A percentile compares a stretch with the other conserved stretches of the same genome.
Evolutionary conservation across 2,797 vertebrate species (phyloP).

Genomic region (Lagocephalus sceleratus): DNA sequence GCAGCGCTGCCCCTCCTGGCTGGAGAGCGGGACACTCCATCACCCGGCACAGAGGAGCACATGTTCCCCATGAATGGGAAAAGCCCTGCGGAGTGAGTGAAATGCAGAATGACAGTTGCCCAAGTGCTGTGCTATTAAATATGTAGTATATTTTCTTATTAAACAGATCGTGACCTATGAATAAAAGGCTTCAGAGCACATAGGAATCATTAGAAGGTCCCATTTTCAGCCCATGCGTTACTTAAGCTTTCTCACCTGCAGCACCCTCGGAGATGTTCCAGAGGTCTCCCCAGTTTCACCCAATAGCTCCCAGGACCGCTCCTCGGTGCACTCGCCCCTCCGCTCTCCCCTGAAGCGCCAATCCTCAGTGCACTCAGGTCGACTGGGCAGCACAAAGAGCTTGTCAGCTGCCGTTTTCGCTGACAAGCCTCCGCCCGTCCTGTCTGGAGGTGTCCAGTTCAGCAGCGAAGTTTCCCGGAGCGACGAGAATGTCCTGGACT

Average conservation of each 20-base stretch:
- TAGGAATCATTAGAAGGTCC: not conserved
- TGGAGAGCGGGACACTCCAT: conserved; percentile 87
- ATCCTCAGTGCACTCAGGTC: conserved; percentile 88
- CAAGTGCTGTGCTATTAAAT: not conserved
- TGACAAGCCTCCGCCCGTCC: conserved; percentile 84
- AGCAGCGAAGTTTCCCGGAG: conserved; percentile 94
- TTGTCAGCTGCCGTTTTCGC: conserved; percentile 90
- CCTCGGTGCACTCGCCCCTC: conserved; percentile 85
- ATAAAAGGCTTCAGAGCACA: not conserved
- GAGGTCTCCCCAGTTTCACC: conserved; percentile 84
- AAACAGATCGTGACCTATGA: not conserved
- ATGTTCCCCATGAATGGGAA: conserved; percentile 73
- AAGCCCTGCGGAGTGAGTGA: conserved; percentile 82
- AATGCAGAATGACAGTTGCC: not conserved
- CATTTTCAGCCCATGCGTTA: not conserved
- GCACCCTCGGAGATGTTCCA: conserved; percentile 75
- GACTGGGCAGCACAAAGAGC: conserved; percentile 95
- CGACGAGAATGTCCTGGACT: conserved; percentile 94
- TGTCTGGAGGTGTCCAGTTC: conserved; percentile 88
- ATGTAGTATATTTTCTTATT: not conserved
- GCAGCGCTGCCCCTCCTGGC: conserved; percentile 90
- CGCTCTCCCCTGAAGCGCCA: conserved; percentile 90
- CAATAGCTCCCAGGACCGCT: conserved; percentile 81
- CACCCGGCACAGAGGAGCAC: conserved; percentile 82
- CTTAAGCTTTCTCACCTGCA: conserved; percentile 38